Evolutionary conservation across 2,113 vertebrate species (phyloP).

Genomic region (cat (Felis catus)): DNA sequence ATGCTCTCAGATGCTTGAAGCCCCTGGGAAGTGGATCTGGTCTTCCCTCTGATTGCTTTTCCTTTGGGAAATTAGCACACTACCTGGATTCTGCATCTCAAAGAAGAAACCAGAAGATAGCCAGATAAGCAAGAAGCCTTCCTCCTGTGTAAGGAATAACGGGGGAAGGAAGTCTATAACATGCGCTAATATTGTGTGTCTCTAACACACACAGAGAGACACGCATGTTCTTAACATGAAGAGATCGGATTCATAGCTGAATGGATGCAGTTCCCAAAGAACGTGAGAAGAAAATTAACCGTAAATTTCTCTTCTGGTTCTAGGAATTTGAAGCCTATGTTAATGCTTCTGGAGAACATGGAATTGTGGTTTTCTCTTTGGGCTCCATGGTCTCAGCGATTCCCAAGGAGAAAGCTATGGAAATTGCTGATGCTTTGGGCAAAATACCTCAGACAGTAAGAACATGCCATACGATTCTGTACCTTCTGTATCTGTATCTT

Average conservation of each 20-base stretch:
- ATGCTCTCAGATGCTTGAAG: background rate
- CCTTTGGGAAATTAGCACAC: background rate
- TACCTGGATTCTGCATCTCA: background rate
- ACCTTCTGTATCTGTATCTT: background rate
- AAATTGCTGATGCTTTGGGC: constrained; percentile 91
- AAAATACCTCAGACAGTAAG: constrained; percentile 93
- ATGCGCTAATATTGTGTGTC: background rate
- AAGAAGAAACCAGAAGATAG: background rate
- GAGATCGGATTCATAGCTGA: background rate
- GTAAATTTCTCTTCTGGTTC: constrained; percentile 50
- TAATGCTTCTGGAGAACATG: constrained; percentile 92
- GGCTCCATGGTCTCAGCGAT: constrained; percentile 92
- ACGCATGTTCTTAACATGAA: background rate
- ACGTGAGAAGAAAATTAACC: background rate
- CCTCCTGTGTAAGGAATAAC: background rate
- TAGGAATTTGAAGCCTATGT: constrained; percentile 94
- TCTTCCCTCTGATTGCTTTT: background rate
- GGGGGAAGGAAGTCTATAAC: background rate
- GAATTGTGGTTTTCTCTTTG: constrained; percentile 94
- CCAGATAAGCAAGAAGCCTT: background rate
- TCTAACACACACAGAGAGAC: background rate
- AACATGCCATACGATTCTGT: background rate
- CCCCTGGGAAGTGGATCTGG: background rate
- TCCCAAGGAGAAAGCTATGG: constrained; percentile 86
- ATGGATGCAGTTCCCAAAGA: background rate